These are phyloP conservation scores for Heterocephalus glaber DNA, from an alignment of 2,113 vertebrate species.

Conservation along the genomic window DNA sequence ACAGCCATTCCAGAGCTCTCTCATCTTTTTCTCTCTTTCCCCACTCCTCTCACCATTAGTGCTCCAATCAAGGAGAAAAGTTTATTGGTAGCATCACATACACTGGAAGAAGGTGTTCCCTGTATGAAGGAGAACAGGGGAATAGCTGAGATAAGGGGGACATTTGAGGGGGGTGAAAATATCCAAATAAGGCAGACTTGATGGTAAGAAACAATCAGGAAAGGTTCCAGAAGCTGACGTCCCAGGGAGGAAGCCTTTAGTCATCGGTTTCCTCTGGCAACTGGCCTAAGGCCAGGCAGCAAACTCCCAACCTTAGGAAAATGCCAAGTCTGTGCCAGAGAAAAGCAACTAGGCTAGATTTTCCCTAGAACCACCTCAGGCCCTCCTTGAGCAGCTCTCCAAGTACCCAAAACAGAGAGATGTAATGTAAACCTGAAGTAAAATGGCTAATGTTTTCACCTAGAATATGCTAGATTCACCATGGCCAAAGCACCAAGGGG, in stretches of 20 bases:
- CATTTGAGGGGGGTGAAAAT: constrained; percentile 80
- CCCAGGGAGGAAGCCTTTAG: constrained; percentile 91
- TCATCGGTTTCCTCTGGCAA: constrained; percentile 90
- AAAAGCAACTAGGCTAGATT: constrained; percentile 57
- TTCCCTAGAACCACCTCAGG: constrained; percentile 45
- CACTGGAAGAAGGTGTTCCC: constrained; percentile 52
- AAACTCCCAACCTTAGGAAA: constrained; percentile 84
- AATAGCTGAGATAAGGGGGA: neutral
- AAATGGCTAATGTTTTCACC: constrained; percentile 27
- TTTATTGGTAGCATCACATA: constrained; percentile 36
- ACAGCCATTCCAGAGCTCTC: constrained; percentile 54
- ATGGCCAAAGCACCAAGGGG: neutral
- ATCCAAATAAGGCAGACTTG: constrained; percentile 93
- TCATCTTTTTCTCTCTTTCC: neutral
- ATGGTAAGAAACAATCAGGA: constrained; percentile 86
- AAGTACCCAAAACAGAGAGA: constrained; percentile 15
- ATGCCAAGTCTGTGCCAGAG: constrained; percentile 77
- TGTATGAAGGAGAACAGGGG: constrained; percentile 21
- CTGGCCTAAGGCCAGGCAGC: constrained; percentile 84
- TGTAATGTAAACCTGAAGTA: constrained; percentile 32
- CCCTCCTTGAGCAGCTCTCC: constrained; percentile 20
- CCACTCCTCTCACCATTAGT: neutral
- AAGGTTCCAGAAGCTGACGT: constrained; percentile 93
- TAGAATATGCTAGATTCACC: neutral
- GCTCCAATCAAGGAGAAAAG: constrained; percentile 28